Conservation (phyloP, 2,888 invertebrate genomes). For the Patella caerulea region DNA sequence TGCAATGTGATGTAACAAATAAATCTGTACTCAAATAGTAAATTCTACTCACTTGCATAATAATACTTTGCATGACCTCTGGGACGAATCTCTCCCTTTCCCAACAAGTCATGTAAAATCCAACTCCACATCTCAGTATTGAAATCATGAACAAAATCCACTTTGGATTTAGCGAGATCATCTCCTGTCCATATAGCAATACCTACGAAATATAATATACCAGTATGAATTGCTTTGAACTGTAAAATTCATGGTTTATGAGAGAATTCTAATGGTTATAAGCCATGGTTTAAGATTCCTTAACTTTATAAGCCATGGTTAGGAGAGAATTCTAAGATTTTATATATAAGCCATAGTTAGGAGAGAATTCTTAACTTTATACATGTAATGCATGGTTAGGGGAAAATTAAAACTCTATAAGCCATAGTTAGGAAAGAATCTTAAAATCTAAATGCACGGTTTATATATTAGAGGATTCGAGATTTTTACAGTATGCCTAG, state of each 20-base stretch:
- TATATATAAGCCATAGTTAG: too few species aligned
- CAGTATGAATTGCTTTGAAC: background rate
- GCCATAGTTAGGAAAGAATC: too few species aligned
- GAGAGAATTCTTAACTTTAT: too few species aligned
- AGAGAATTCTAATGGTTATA: background rate
- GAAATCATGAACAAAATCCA: constrained; percentile 13
- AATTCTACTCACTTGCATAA: constrained; percentile 26
- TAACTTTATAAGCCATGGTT: too few species aligned
- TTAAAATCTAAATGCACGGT: too few species aligned
- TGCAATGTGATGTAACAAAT: too few species aligned
- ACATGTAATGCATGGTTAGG: too few species aligned
- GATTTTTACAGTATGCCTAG: too few species aligned
- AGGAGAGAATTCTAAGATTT: too few species aligned
- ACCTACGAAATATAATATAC: constrained; percentile 31
- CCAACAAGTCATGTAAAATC: constrained; percentile 38
- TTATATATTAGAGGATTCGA: too few species aligned
- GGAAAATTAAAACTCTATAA: too few species aligned
- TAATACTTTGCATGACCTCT: constrained; percentile 8
- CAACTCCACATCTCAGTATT: constrained; percentile 45
- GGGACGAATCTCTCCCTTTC: constrained; percentile 13
- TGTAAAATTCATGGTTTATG: too few species aligned
- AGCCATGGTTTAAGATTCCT: background rate
- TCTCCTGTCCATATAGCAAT: constrained; percentile 47
- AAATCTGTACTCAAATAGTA: background rate
- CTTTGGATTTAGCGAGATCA: constrained; percentile 38